A percentile compares a stretch with the other conserved stretches of the same genome.
phyloP scores from a whole-genome alignment of 2,113 vertebrate genomes.

The Corythornis madagascariensis region DNA sequence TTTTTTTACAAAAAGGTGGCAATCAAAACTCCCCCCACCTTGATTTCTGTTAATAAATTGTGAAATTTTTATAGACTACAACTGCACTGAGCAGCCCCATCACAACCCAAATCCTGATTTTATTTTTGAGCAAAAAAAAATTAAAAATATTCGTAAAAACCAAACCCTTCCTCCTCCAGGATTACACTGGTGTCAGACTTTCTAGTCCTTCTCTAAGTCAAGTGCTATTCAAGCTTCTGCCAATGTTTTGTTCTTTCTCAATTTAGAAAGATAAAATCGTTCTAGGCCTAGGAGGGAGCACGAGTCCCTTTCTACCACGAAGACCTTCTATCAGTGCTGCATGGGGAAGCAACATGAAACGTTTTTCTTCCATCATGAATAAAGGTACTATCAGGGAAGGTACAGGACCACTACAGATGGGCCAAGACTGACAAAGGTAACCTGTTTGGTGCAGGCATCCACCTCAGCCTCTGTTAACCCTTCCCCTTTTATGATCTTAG shows the following conservation, averaged over 20 bases:
- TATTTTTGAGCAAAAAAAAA: neutral
- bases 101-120: neutral
- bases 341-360: slow-evolving; percentile 29
- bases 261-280: slow-evolving; percentile 71
- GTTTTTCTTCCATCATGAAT: neutral
- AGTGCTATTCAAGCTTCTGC: slow-evolving; percentile 66
- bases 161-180: neutral
- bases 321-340: slow-evolving; percentile 44
- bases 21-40: neutral
- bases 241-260: slow-evolving; percentile 83
- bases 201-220: slow-evolving; percentile 16
- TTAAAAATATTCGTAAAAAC: neutral
- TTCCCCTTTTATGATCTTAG: slow-evolving; percentile 33
- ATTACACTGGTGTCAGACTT: neutral
- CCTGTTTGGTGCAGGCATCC: neutral
- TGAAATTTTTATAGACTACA: slow-evolving; percentile 19
- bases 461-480: slow-evolving; percentile 6
- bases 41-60: slow-evolving; percentile 1
- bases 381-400: slow-evolving; percentile 57
- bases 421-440: slow-evolving; percentile 35
- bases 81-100: slow-evolving; percentile 20
- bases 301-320: slow-evolving; percentile 23
- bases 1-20: neutral
- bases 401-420: slow-evolving; percentile 38
- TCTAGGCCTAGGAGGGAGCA: slow-evolving; percentile 55